phyloP scores from a whole-genome alignment of 2,888 invertebrate species.

The Drosophila multiciliata region DNA sequence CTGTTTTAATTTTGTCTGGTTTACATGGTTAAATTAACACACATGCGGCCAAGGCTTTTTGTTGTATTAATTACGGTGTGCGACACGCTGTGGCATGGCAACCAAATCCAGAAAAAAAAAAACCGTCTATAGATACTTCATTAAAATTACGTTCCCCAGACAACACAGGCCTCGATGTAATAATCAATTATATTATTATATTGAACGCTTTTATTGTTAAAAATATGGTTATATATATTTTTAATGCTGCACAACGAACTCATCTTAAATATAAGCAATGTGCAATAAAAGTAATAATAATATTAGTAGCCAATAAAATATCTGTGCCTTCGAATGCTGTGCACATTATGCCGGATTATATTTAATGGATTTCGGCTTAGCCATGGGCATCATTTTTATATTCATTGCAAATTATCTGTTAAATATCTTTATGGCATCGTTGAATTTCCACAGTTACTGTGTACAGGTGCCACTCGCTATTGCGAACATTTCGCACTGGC shows the following conservation, averaged over 20 bases:
- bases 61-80: conserved; percentile 36
- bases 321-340: conserved; percentile 17
- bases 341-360: conserved; percentile 45
- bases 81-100: conserved; percentile 23
- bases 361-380: conserved; percentile 18
- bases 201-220: conserved; percentile 21
- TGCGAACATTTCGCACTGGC: not conserved
- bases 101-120: conserved; percentile 7
- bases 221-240: conserved; percentile 13
- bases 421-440: conserved; percentile 62
- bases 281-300: conserved; percentile 38
- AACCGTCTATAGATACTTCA: conserved; percentile 23
- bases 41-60: conserved; percentile 37
- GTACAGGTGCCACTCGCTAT: conserved; percentile 29
- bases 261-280: conserved; percentile 5
- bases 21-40: conserved; percentile 57
- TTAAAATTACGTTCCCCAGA: conserved; percentile 43
- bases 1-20: conserved; percentile 51
- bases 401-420: conserved; percentile 72
- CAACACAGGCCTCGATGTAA: conserved; percentile 32
- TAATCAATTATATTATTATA: conserved; percentile 27
- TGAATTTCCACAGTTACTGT: not conserved
- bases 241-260: conserved; percentile 20
- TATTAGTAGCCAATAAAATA: conserved; percentile 49
- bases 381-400: conserved; percentile 52